phyloP scores from a whole-genome alignment of 2,888 invertebrate genomes.

The Drosophila maculinotata region DNA sequence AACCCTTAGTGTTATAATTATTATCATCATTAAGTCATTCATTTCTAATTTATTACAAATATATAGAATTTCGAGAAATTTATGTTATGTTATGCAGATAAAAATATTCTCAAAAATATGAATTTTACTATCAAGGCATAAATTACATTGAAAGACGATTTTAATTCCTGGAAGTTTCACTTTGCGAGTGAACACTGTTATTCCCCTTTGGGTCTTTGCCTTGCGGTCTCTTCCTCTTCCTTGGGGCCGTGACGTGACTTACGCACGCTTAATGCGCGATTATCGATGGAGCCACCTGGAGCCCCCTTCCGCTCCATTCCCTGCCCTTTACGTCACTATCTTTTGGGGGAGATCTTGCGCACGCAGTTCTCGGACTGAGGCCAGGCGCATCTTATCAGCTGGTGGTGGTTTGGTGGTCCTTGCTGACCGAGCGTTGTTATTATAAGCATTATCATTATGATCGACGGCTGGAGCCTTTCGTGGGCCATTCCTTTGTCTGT shows the following conservation, averaged over 20 bases:
- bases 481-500: conserved; percentile 57
- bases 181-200: not conserved
- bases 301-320: conserved; percentile 9
- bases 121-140: no score
- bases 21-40: no score
- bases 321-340: conserved; percentile 28
- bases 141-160: not conserved
- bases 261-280: conserved; percentile 79
- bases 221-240: conserved; percentile 14
- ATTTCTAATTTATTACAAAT: no score
- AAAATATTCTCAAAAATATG: no score
- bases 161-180: not conserved
- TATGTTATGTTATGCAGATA: no score
- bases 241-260: conserved; percentile 68
- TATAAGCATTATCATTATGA: conserved; percentile 76
- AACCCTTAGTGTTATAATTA: no score
- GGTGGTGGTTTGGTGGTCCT: conserved; percentile 68
- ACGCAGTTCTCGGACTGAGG: conserved; percentile 55
- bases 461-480: conserved; percentile 37
- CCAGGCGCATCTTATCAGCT: conserved; percentile 68
- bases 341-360: conserved; percentile 56
- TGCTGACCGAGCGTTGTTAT: conserved; percentile 74
- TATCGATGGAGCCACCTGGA: conserved; percentile 64
- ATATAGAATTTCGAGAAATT: no score
- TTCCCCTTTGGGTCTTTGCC: not conserved